Evolutionary conservation across 1,140 invertebrate genomes (phyloP), one percentile per base, ranked within the genome.

Genomic region (Brachionus rotundiformis): DNA sequence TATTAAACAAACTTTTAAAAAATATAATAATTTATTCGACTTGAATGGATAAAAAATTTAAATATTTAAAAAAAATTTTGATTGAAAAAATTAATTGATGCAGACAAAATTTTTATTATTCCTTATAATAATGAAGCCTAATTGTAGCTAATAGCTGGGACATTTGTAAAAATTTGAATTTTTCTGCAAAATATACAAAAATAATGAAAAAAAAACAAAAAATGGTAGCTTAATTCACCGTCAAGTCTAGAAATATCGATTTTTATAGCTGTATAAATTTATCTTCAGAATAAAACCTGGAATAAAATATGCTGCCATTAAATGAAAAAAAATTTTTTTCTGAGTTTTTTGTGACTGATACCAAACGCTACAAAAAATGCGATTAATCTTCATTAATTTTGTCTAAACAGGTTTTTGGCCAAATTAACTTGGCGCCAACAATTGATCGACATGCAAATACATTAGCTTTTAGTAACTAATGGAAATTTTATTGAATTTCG

Each of bases 381-480:
- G 47, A 54, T 54, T 25, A 54, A 54, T 54, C 47, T 54, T 54
- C 47, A 54, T 54, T 54, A 23, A 54, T n/a, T 25, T 16, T 54
- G 47, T 54, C 47, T 54, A 10, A 54, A 54, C 47, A 54, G 47
- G 19, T 54, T 23, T 54, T 7, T 19, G 19, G 47, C 6, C n/a
- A 54, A 16, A 8, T 54, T 54, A 6, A 54, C 47, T 54, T 16
- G 19, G n/a, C 47, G 47, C 47, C 47, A 54, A 54, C 47, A 8
- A 54, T 54, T 54, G 47, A 54, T 54, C 47, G 47, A 54, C 47
- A 54, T 54, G 47, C 19, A 54, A 54, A 54, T 19, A 54, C 47
- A 54, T 54, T 19, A 54, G 47, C 47, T 19, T 54, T 54, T 54
- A 19, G 47, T 54, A 19, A 54, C 47, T 54, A 54, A 54, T 54